Base-by-base conservation (phyloP, 2,113 vertebrate species). In the Sitta europaea region DNA sequence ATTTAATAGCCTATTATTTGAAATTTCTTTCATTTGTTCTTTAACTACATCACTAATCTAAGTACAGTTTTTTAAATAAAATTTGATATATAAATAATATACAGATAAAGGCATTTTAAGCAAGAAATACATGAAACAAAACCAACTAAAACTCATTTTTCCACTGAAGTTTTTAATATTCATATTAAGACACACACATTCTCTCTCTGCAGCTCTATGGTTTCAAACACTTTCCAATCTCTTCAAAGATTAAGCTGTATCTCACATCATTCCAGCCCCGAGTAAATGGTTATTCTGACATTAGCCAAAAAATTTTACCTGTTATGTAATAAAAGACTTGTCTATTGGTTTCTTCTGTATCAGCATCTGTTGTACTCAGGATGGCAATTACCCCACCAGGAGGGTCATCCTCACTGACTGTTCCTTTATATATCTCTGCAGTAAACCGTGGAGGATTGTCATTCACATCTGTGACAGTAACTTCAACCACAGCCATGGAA, bases 361-460 rank as follows among this genome's bases (percentile, higher is more conserved):
- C 99, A 1, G 98, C 98, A 65, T 99, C 99, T 0, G 98, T 99
- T 58, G 99, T 99, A 95, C 99, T 99, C 58, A 99, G 83, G 84
- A 99, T 99, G 59, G 99, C 99, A 20, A 99, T 99, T 19, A 99
- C 98, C 3, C 99, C 99, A 13, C 99, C 99, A 8, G 97, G 97
- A 24, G 98, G 99, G 86, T 99, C 99, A 54, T 99, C 99, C 92
- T 99, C 99, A 48, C 99, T 99, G 92, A 99, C 99, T 5, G 99
- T 99, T 74, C 99, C 99, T 95, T 99, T 99, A 93, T 99, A 99
- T 78, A 99, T 98, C 97, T 99, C 99, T 1, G 99, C 99, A 7
- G 99, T 99, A 90, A 99, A 99, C 29, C 98, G 98, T 4, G 99
- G 99, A 4, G 99, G 98, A 78, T 98, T 99, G 95, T 99, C 99